Evolutionary conservation across 2,888 invertebrate genomes (phyloP), one percentile per base, ranked within the genome.

Genomic region (Gortyna flavago): DNA sequence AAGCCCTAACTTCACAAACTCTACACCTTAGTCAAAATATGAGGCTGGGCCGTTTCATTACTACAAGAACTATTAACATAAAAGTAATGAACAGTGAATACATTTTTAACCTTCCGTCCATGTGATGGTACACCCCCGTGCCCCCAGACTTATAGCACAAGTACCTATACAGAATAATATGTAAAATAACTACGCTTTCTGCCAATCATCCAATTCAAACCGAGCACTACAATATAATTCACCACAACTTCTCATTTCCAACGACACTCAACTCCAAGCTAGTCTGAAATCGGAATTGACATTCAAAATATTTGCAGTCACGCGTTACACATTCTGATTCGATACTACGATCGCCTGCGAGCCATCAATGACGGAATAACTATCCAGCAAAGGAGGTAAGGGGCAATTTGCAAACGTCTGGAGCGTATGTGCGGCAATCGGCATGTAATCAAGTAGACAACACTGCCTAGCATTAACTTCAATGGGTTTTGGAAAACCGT

Each of bases 351-450:
- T 81, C 78, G 79, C 82, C 80, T 84, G 77, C 74, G 62, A 87
- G 82, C 80, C 72, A 86, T 79, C 83, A 86, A 82, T 84, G 80
- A 79, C 81, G 83, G 81, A 87, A 89, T 88, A 88, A 80, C 81
- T 68, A 79, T 85, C 85, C 80, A 80, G 86, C 70, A 51, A 78
- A 79, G 78, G 76, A 83, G 76, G 83, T 79, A 88, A 83, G 91
- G 86, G 83, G 89, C 86, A 92, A 92, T 92, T 92, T 92, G 88
- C 89, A 86, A 89, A 90, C 87, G 88, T 90, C 88, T 85, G 66
- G 61, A 75, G 61, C 74, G 86, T 85, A 80, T 87, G 79, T 83
- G 74, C 74, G 79, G 77, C 77, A 87, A 84, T 80, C 74, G 75
- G 75, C 85, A 85, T 90, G 88, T 91, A 92, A 93, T 92, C 90